Base-by-base conservation (phyloP, 2,888 invertebrate genomes). In the Polia nebulosa region DNA sequence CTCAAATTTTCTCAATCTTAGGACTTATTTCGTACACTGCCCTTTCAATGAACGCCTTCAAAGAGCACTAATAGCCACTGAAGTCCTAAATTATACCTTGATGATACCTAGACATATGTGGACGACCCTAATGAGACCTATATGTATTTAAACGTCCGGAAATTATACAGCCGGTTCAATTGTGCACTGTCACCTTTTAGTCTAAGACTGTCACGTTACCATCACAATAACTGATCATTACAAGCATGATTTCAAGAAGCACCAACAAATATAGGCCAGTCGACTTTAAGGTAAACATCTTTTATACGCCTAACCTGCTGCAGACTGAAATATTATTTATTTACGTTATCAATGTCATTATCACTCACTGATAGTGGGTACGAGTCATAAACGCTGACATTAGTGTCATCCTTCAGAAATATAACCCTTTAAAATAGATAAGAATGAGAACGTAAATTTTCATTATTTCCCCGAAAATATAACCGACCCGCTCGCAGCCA, bases 311-410 rank as follows among this genome's bases (percentile, higher is more conserved):
- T 81, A 56, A 64, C 59, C 68, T 73, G 67, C 61, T 68, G 58
- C 53, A 45, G 57, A 59, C 32, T 55, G n/a, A 45, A 69, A 60
- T 65, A 49, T 60, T 70, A 62, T 81, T 79, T 82, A 71, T 66
- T 52, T 52, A 39, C 41, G 68, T 79, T 84, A 82, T 82, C 76
- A 84, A 82, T 82, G 84, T 82, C 80, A 84, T 84, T 82, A 81
- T 84, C 84, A 82, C 79, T 63, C 60, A 62, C 68, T 67, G 70
- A 78, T 84, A 81, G 36, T 51, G 59, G 49, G 59, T 59, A 64
- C 45, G 64, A 59, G 78, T 69, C 76, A 73, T 83, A 66, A 80
- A 76, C 72, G 76, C 70, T 44, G 53, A 39, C 69, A 66, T 77
- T 77, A 76, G 58, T 56, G 70, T 65, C 77, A 64, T 63, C 41